Base-by-base conservation (phyloP, 2,888 invertebrate species). In the Dichetophora obliterata region DNA sequence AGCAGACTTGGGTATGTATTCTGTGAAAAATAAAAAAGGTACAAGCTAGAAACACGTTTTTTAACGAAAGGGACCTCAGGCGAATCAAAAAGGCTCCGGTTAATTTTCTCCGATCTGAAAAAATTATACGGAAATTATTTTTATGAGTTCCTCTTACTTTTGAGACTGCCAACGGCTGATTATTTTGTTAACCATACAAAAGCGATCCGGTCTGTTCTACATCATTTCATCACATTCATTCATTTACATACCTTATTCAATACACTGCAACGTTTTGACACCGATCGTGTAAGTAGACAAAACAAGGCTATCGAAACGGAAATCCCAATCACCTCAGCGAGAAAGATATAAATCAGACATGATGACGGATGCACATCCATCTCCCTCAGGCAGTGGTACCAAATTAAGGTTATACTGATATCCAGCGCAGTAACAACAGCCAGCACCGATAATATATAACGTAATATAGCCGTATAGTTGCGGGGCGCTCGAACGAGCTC, bases 201-300 rank as follows among this genome's bases (percentile, higher is more conserved):
- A n/a, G n/a, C n/a, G n/a, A n/a, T n/a, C n/a, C n/a, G n/a, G n/a
- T n/a, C n/a, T n/a, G n/a, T n/a, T n/a, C n/a, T n/a, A n/a, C n/a
- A n/a, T n/a, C n/a, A n/a, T n/a, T n/a, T n/a, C n/a, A n/a, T n/a
- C n/a, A n/a, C n/a, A n/a, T n/a, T n/a, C n/a, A n/a, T n/a, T n/a
- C n/a, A n/a, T 19, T 3, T 11, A 78, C 82, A 79, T 24, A 82
- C 82, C 80, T 70, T 77, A 77, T 83, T 80, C 34, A 83, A 50
- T 9, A 65, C 31, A 3, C n/a, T 6, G 14, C 80, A 22, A 37
- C 82, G 73, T 2, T 78, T 59, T 31, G 79, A 59, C n/a, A 80
- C 69, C 6, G 80, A 79, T 73, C 76, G 77, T 1, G 73, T 68
- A 11, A 78, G 37, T 11, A 79, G 75, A 61, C 75, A 75, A 72